Base-by-base conservation (phyloP, 2,113 vertebrate genomes). In the Azemiops feae region DNA sequence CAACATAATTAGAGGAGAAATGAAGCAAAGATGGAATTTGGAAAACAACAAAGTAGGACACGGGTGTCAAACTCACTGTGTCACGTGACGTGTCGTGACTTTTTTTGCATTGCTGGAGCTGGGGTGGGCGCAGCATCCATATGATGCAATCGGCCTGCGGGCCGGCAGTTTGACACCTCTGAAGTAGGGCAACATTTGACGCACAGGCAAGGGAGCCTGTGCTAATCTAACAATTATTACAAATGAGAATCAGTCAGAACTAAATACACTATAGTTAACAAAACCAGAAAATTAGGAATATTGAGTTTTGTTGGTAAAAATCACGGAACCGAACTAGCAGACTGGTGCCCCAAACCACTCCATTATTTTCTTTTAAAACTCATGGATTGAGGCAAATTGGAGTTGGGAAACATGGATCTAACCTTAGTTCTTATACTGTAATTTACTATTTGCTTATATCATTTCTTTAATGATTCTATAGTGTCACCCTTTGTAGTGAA, bases 191-290 rank as follows among this genome's bases (percentile, higher is more conserved):
- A 92, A 58, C 81, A 81, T 95, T 93, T 93, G 91, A 96, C 97
- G 96, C 97, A 95, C 96, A 95, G 96, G 85, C 95, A 91, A 95
- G 95, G 96, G 96, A 96, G 92, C 95, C 97, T 95, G 88, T 97
- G 96, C 97, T 97, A 96, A 95, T 92, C 90, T 90, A 92, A 95
- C 97, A 97, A 97, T 98, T 97, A 97, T 96, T 43, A 89, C 54
- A 27, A 60, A 25, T 89, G 34, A 89, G 88, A 89, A 55, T 55
- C 16, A 55, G 8, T 2, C 3, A 60, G 25, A 23, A 94, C 92
- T 97, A 97, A 97, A 97, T 97, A 97, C 97, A 96, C 95, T 96
- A 96, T 95, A 94, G 92, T 97, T 97, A 97, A 97, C 97, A 97
- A 91, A 96, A 54, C 14, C 87, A 54, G 96, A 96, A 94, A 95